Percentiles rank a stretch among this genome's conserved stretches.
phyloP scores from a whole-genome alignment of 2,113 vertebrate genomes.

The Eonycteris spelaea region DNA sequence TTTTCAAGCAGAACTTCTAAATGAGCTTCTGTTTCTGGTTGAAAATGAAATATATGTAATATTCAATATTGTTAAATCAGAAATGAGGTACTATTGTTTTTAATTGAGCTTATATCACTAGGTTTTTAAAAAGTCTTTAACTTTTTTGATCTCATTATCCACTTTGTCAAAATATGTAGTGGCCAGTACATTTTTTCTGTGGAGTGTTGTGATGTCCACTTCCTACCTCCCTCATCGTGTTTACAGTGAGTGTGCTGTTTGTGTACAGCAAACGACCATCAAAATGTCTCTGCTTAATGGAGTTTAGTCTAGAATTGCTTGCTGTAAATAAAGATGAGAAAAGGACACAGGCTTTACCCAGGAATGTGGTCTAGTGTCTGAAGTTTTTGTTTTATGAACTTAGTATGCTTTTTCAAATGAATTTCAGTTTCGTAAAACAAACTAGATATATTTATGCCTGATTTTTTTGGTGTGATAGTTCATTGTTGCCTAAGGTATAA shows the following conservation, averaged over 20 bases:
- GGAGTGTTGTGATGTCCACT: slow-evolving; percentile 58
- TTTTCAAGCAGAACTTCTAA: slow-evolving; percentile 66
- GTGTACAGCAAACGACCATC: slow-evolving; percentile 70
- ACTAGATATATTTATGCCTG: slow-evolving; percentile 37
- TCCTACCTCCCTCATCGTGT: slow-evolving; percentile 82
- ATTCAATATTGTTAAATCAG: slow-evolving; percentile 52
- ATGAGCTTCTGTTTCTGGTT: slow-evolving; percentile 71
- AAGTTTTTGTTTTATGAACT: slow-evolving; percentile 54
- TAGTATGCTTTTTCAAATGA: slow-evolving; percentile 62
- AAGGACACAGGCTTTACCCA: slow-evolving; percentile 73
- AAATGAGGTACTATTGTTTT: slow-evolving; percentile 50
- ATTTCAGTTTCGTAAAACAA: slow-evolving; percentile 64
- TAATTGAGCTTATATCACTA: slow-evolving; percentile 56
- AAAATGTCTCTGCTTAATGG: slow-evolving; percentile 77
- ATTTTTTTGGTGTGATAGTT: neutral
- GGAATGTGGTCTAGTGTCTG: slow-evolving; percentile 63
- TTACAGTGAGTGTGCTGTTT: slow-evolving; percentile 80
- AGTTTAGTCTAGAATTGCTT: slow-evolving; percentile 84
- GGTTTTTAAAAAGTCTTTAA: slow-evolving; percentile 42
- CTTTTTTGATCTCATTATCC: slow-evolving; percentile 52
- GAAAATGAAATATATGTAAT: slow-evolving; percentile 72
- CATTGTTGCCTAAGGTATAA: slow-evolving; percentile 5
- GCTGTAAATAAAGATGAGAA: slow-evolving; percentile 82
- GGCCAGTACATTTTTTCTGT: slow-evolving; percentile 44
- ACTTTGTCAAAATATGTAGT: slow-evolving; percentile 54